Evolutionary conservation across 2,797 vertebrate species (phyloP).

Genomic region (Oreochromis mossambicus): DNA sequence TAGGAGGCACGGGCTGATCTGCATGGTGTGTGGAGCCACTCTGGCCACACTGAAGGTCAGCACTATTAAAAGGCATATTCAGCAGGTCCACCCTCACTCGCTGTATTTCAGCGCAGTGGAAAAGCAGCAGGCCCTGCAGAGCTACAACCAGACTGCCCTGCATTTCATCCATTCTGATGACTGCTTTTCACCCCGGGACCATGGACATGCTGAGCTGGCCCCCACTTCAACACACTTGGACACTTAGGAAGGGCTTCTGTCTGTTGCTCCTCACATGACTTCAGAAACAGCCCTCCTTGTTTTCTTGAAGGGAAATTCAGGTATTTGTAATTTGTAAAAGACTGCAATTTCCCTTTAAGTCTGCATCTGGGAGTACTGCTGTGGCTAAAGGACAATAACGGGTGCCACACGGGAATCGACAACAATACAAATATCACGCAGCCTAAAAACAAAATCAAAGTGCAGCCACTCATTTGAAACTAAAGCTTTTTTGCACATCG

Average conservation of each 20-base stretch:
- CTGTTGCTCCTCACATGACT: not conserved
- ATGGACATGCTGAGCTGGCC: slow-evolving; percentile 40
- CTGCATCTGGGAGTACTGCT: not conserved
- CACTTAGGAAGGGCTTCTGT: slow-evolving; percentile 52
- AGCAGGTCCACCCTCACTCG: slow-evolving; percentile 88
- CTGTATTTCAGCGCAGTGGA: slow-evolving; percentile 80
- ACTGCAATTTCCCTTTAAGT: not conserved
- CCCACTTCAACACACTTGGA: slow-evolving; percentile 14
- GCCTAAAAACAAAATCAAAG: not conserved
- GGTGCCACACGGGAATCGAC: not conserved
- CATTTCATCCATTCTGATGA: slow-evolving; percentile 76
- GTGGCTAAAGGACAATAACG: not conserved
- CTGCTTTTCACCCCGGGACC: slow-evolving; percentile 69
- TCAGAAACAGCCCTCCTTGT: slow-evolving; percentile 9
- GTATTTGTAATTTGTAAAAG: not conserved
- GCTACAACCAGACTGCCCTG: slow-evolving; percentile 79
- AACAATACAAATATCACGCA: not conserved
- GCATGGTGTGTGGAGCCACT: slow-evolving; percentile 84
- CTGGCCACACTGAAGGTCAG: slow-evolving; percentile 84
- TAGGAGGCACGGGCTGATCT: slow-evolving; percentile 81
- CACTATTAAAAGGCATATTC: slow-evolving; percentile 86
- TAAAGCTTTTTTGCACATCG: not conserved
- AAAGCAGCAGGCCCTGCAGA: slow-evolving; percentile 80
- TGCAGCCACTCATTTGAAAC: slow-evolving; percentile 3
- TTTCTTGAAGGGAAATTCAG: not conserved